These are phyloP conservation scores for Nothobranchius furzeri DNA, from an alignment of 2,113 vertebrate species.

Conservation along the genomic window DNA sequence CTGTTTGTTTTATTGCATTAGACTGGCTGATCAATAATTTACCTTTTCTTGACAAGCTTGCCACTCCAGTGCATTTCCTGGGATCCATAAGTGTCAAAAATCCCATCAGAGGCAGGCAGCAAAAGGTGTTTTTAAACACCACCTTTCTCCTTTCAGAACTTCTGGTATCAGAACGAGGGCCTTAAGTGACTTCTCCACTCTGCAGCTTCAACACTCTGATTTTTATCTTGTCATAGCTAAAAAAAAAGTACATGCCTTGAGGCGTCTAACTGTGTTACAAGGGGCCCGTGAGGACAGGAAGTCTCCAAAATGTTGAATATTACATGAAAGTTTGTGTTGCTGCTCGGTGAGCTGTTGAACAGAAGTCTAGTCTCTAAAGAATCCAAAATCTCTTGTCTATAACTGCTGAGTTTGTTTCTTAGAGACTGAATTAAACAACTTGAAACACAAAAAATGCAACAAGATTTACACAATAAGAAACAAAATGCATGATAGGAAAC, in stretches of 20 bases:
- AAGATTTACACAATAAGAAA: too few species aligned
- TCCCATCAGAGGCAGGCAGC: conserved; percentile 46
- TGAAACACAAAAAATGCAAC: too few species aligned
- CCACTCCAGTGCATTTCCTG: conserved; percentile 32
- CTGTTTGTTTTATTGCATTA: not conserved
- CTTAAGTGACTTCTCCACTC: conserved; percentile 6
- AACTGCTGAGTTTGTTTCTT: not conserved
- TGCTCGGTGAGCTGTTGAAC: not conserved
- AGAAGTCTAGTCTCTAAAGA: too few species aligned
- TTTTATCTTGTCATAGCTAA: conserved; percentile 29
- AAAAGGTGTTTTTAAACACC: conserved; percentile 25
- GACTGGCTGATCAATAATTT: conserved; percentile 63
- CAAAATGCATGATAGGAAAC: too few species aligned
- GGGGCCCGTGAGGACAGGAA: conserved; percentile 25
- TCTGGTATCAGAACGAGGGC: conserved; percentile 4
- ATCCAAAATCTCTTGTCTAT: too few species aligned
- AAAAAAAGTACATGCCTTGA: conserved; percentile 25
- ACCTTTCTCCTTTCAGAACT: conserved; percentile 19
- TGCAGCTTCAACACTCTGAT: conserved; percentile 15
- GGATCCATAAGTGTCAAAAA: conserved; percentile 49
- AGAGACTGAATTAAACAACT: too few species aligned
- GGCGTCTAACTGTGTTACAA: conserved; percentile 43
- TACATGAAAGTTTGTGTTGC: conserved; percentile 31
- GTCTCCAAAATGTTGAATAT: conserved; percentile 42
- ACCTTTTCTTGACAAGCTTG: conserved; percentile 43